Evolutionary conservation across 2,888 invertebrate genomes (phyloP), one percentile per base, ranked within the genome.

Genomic region (Gastracanthus pulcherrimus): DNA sequence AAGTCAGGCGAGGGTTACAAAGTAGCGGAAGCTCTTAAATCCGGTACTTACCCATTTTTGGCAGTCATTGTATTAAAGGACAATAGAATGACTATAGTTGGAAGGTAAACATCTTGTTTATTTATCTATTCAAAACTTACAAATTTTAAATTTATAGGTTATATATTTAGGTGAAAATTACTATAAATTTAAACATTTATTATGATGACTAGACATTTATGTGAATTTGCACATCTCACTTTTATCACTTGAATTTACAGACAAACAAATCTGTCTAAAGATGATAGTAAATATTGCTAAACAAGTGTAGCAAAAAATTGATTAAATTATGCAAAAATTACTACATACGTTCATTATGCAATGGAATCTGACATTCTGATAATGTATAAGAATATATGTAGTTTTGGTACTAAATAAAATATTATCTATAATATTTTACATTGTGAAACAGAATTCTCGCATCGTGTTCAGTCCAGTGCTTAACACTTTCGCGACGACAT

Each of bases 81-180:
- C 76, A 96, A 96, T 89, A 95, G 96, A 84, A 99, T 99, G 98
- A 97, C 98, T 2, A 95, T 98, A 84, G 97, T 98, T 74, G 97
- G 95, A 72, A 92, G 93, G 92, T 93, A 84, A 77, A 34, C 9
- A 36, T 69, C 13, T 1, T 55, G 67, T 38, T 41, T 51, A 58
- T n/a, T 38, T 64, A 66, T 29, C 36, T 67, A 36, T 70, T 69
- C 13, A 51, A 64, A 41, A 19, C 16, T 48, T 7, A 26, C 26
- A 19, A 23, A n/a, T 19, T 13, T 38, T n/a, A n/a, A n/a, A n/a
- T n/a, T n/a, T n/a, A n/a, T n/a, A n/a, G n/a, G n/a, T n/a, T 29
- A 16, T 29, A n/a, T 23, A 19, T 62, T 69, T n/a, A 62, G 29
- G 41, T 69, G 29, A 45, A 45, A 45, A 45, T 38, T 16, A n/a